Base-by-base conservation (phyloP, 2,888 invertebrate species). In the Dicyrtoma fusca region DNA sequence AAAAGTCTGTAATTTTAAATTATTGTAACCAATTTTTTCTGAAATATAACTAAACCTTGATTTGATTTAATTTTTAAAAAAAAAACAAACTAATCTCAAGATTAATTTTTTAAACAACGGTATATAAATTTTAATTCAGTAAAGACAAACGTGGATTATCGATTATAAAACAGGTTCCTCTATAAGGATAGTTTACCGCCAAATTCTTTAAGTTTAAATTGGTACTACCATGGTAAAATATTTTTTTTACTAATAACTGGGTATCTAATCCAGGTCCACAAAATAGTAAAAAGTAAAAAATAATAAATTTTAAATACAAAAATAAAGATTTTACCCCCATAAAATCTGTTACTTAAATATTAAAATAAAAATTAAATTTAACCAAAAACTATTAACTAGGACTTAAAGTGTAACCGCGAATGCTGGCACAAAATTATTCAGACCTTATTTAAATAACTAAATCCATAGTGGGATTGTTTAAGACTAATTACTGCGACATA, bases 161-260 rank as follows among this genome's bases (percentile, higher is more conserved):
- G 86, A 87, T 89, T 87, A 89, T 79, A 86, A 85, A 85, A 88
- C 88, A 88, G 86, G 86, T 88, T 89, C 88, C 88, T 88, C 88
- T 88, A 86, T 88, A 87, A 85, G 85, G 87, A 88, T 88, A 87
- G 88, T 87, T 87, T 87, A 88, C 88, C 87, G 88, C 88, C 88
- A 89, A 87, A 86, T 87, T 87, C 86, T 87, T 88, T 88, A 87
- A 88, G 85, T 89, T 89, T 88, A 83, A 86, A 87, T 87, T 84
- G 85, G 87, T 84, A 82, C 84, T 85, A 83, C 75, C 88, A 88
- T 85, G 42, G 23, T 21, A 62, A 25, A 88, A 87, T 86, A 86
- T 86, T 83, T 86, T 83, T 83, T 47, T 55, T 1, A 83, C 83
- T 83, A 84, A 82, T 88, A 88, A 88, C 87, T 87, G 87, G 87